Conservation (phyloP, 2,888 invertebrate species). For the Lobophora halterata region DNA sequence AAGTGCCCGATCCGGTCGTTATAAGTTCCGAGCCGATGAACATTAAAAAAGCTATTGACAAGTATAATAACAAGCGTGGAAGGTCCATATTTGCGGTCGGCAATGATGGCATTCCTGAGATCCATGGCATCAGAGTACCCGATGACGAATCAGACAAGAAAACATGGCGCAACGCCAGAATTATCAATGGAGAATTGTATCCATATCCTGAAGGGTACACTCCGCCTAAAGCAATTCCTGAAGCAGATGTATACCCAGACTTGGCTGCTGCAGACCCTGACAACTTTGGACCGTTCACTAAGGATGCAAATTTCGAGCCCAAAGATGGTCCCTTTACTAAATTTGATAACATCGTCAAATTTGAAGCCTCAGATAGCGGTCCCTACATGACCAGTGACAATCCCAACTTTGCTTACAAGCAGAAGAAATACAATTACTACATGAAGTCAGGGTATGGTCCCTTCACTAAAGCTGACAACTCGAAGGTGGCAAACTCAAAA, state of each 20-base stretch:
- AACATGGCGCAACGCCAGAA: slow-evolving; percentile 93
- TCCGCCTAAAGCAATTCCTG: slow-evolving; percentile 82
- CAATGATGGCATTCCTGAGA: slow-evolving; percentile 88
- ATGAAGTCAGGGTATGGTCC: slow-evolving; percentile 80
- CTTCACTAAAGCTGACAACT: slow-evolving; percentile 83
- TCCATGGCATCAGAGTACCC: slow-evolving; percentile 90
- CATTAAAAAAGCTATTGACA: slow-evolving; percentile 76
- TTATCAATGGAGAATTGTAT: slow-evolving; percentile 90
- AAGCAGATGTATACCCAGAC: slow-evolving; percentile 79
- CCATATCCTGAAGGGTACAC: slow-evolving; percentile 87
- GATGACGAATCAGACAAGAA: slow-evolving; percentile 91
- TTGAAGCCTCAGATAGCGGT: slow-evolving; percentile 58
- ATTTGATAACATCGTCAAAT: slow-evolving; percentile 78
- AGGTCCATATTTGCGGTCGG: slow-evolving; percentile 84
- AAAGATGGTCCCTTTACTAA: slow-evolving; percentile 82
- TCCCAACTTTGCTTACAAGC: slow-evolving; percentile 59
- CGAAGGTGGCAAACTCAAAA: slow-evolving; percentile 79
- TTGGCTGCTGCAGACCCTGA: slow-evolving; percentile 54
- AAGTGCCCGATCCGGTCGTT: slow-evolving; percentile 85
- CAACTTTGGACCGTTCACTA: slow-evolving; percentile 81
- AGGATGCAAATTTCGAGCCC: slow-evolving; percentile 81
- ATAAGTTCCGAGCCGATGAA: slow-evolving; percentile 84
- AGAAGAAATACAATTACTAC: slow-evolving; percentile 68
- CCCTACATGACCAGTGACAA: slow-evolving; percentile 62
- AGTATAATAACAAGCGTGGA: slow-evolving; percentile 78